Evolutionary conservation across 2,888 invertebrate species (phyloP), one percentile per base, ranked within the genome.

Genomic region (Melikaiella ostensackeni): DNA sequence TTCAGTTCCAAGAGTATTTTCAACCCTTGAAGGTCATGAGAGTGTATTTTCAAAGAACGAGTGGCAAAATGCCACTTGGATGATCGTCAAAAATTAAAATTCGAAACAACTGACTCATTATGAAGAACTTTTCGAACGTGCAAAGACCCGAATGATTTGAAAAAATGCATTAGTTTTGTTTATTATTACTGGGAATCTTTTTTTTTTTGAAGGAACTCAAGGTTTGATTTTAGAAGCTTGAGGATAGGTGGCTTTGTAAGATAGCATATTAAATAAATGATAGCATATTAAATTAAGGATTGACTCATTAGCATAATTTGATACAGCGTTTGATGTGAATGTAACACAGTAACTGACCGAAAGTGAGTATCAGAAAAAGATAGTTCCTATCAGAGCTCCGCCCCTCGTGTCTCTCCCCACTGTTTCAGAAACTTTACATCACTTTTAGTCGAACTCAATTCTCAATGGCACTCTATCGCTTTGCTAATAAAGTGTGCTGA

Each of bases 371-470:
- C 86, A 84, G 81, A 78, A 70, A 70, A 70, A 46, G 70, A 70
- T 70, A 89, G 78, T 85, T 76, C 80, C 85, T 91, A 91, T 91
- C 91, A 88, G 88, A 87, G 87, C 88, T 89, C 91, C 91, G 91
- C 91, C 91, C 91, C 91, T 19, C 88, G 83, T 87, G 84, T 86
- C 86, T 87, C 85, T 83, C 86, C 79, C 84, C 50, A 8, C 76
- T 78, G 81, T 78, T 78, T 81, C 79, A 84, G 84, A 85, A 82
- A 81, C 80, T 84, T 82, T 80, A 76, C 77, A 75, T 83, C 83
- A 84, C 82, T 79, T 70, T 70, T 77, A 75, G 80, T 77, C 70
- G 19, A 70, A 27, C 46, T 30, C 46, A 70, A 81, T 78, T 86
- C 86, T 88, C 84, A 88, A 88, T 89, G 86, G 84, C 84, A 86